phyloP scores from a whole-genome alignment of 2,888 invertebrate genomes.

The Phaonia tiefii region DNA sequence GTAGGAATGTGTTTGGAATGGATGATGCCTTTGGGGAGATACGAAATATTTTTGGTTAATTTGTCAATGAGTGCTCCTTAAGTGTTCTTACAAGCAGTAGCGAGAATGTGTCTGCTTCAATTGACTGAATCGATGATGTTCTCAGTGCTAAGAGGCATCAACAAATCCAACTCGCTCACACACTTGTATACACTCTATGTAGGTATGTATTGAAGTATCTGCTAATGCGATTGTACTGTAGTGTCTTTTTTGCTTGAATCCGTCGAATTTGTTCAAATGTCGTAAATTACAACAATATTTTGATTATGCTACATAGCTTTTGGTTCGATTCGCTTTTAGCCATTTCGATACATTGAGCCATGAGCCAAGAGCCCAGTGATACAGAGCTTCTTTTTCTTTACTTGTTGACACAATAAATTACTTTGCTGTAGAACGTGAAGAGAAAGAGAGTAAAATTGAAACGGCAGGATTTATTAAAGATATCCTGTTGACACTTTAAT shows the following conservation, averaged over 20 bases:
- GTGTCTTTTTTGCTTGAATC: conserved; percentile 15
- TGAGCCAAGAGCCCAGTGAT: neutral
- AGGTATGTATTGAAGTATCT: neutral
- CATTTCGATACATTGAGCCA: neutral
- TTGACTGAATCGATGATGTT: conserved; percentile 18
- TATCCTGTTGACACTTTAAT: conserved; percentile 61
- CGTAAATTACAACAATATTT: conserved; percentile 33
- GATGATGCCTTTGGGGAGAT: conserved; percentile 45
- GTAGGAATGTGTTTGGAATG: neutral
- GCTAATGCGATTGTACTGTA: conserved; percentile 23
- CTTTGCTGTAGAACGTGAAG: neutral
- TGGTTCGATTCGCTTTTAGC: conserved; percentile 22
- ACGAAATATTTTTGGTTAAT: conserved; percentile 61
- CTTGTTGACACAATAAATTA: conserved; percentile 38
- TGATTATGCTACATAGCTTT: conserved; percentile 4
- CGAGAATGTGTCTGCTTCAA: conserved; percentile 11
- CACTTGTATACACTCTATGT: neutral
- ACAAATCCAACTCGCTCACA: conserved; percentile 2
- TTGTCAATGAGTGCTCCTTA: conserved; percentile 53
- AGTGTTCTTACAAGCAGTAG: conserved; percentile 35
- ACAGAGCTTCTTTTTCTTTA: neutral
- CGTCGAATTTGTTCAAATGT: conserved; percentile 17
- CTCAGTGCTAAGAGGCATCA: conserved; percentile 9
- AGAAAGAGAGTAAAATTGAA: conserved; percentile 1
- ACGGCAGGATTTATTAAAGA: conserved; percentile 30